Conservation (phyloP, 1,140 invertebrate species). For the Cepaea nemoralis region DNA sequence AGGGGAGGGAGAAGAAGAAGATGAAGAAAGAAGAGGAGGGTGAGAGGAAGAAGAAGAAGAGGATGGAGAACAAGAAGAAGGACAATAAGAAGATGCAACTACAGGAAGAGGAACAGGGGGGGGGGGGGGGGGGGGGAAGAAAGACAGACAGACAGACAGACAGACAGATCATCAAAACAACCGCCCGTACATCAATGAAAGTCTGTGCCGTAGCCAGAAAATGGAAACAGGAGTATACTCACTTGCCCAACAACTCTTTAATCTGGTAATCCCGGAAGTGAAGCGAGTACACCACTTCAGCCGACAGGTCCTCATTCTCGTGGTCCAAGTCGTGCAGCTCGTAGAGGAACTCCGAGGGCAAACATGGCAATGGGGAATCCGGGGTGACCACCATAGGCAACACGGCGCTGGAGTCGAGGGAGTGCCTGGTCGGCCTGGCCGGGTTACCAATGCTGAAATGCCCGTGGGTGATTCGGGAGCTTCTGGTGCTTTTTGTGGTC, state of each 20-base stretch:
- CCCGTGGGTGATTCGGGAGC: neutral
- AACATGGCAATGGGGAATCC: neutral
- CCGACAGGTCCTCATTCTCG: constrained; percentile 31
- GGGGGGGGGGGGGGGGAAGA: too few species aligned
- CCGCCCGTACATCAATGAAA: too few species aligned
- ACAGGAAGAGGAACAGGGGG: too few species aligned
- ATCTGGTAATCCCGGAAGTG: constrained; percentile 20
- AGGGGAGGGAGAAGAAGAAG: too few species aligned
- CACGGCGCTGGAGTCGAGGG: neutral
- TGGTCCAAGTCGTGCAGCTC: constrained; percentile 27
- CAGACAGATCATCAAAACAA: too few species aligned
- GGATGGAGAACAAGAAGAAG: too few species aligned
- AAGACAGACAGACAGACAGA: too few species aligned
- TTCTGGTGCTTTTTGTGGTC: neutral
- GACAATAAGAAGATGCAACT: too few species aligned
- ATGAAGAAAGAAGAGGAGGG: too few species aligned
- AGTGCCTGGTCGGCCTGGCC: neutral
- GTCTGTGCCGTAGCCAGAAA: too few species aligned
- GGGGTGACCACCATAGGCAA: neutral
- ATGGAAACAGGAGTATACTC: too few species aligned
- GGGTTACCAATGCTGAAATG: neutral
- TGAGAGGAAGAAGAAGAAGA: too few species aligned
- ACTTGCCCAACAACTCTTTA: constrained; percentile 25
- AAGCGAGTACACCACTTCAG: constrained; percentile 23
- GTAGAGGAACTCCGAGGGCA: constrained; percentile 11